Percentiles rank a stretch among this genome's conserved stretches.
Conservation (phyloP, 2,113 vertebrate genomes). For the Myodes glareolus region DNA sequence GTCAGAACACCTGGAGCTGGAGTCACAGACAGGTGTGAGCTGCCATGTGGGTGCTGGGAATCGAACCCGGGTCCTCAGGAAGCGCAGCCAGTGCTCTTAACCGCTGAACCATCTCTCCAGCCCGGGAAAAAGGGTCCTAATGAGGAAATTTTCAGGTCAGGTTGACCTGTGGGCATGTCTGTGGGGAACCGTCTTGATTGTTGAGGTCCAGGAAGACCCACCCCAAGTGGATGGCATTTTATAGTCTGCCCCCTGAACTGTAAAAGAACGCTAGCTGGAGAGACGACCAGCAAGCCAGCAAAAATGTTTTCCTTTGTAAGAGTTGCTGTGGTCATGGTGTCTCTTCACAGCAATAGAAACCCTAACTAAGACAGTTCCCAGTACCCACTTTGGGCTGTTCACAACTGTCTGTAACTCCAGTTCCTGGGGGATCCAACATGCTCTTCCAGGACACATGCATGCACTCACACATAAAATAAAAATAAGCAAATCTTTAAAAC, state of each 20-base stretch:
- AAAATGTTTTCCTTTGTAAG: background rate
- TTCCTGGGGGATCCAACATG: background rate
- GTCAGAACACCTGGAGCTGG: background rate
- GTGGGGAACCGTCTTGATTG: background rate
- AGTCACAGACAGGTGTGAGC: background rate
- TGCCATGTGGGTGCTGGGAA: background rate
- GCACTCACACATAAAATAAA: background rate
- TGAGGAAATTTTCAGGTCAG: background rate
- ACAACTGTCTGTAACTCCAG: background rate
- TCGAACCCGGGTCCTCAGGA: background rate
- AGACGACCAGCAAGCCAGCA: background rate
- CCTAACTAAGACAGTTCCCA: background rate
- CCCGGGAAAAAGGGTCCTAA: background rate
- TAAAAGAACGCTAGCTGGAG: background rate
- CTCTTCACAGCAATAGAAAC: background rate
- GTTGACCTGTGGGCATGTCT: background rate
- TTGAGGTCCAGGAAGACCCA: background rate
- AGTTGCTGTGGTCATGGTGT: background rate
- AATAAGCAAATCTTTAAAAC: background rate
- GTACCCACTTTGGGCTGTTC: background rate
- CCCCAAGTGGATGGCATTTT: background rate
- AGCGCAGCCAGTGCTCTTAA: background rate
- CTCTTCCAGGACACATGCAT: background rate
- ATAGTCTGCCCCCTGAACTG: background rate
- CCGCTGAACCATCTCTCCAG: background rate